Percentiles rank a stretch among this genome's conserved stretches.
Conservation (phyloP, 2,797 vertebrate genomes). For the Gymnopithys bicolor region DNA sequence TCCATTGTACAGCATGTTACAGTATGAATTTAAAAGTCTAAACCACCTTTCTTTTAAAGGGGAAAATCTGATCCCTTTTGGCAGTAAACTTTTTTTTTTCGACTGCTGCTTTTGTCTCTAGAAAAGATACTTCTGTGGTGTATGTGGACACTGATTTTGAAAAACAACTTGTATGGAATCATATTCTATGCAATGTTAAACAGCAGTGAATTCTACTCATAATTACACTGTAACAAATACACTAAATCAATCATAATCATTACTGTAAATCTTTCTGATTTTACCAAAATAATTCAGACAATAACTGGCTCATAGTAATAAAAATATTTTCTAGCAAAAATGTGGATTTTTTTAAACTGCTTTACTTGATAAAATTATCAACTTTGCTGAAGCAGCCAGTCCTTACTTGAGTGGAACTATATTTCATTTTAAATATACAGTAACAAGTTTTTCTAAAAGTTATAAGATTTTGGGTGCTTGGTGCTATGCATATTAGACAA, state of each 20-base stretch:
- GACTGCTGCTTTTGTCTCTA: background rate
- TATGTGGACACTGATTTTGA: background rate
- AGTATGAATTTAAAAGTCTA: background rate
- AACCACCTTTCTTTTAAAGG: background rate
- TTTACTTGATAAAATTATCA: background rate
- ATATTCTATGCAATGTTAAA: background rate
- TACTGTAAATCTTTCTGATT: background rate
- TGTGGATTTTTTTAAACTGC: background rate
- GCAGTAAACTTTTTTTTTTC: background rate
- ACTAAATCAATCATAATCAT: background rate
- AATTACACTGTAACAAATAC: background rate
- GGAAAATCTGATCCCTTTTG: background rate
- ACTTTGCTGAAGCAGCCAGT: background rate
- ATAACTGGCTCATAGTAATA: background rate
- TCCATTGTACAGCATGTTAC: background rate
- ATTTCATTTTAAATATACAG: background rate
- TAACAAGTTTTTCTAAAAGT: background rate
- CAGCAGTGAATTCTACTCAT: background rate
- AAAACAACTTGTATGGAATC: background rate
- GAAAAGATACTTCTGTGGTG: background rate
- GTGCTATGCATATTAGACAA: background rate
- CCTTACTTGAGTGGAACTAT: background rate
- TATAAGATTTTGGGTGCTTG: background rate
- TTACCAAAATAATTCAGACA: background rate
- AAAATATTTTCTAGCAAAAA: background rate